Percentiles rank a stretch among this genome's conserved stretches.
phyloP scores from a whole-genome alignment of 2,888 invertebrate species.

The Stramonita haemastoma region DNA sequence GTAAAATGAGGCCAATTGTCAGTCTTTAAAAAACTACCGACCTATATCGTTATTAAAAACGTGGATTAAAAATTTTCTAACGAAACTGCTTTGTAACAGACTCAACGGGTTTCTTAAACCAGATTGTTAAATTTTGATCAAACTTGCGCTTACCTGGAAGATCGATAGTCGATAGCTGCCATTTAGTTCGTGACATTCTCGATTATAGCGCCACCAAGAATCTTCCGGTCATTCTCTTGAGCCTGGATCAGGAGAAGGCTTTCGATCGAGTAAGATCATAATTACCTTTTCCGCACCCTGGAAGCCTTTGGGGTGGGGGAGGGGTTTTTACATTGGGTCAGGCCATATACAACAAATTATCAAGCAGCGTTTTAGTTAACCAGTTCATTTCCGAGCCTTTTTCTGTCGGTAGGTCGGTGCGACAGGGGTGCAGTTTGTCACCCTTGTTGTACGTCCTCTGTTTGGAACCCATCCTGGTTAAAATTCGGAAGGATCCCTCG shows the following conservation, averaged over 20 bases:
- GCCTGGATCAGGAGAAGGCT: background rate
- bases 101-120: conserved; percentile 47
- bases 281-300: background rate
- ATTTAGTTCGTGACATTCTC: conserved; percentile 52
- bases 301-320: background rate
- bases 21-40: conserved; percentile 52
- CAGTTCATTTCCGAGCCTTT: background rate
- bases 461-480: conserved; percentile 34
- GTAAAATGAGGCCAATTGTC: background rate
- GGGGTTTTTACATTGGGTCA: background rate
- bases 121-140: conserved; percentile 51
- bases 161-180: conserved; percentile 56
- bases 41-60: conserved; percentile 58
- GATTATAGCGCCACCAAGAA: conserved; percentile 52
- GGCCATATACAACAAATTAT: background rate
- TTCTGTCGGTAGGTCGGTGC: conserved; percentile 14
- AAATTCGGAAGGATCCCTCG: background rate
- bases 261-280: background rate
- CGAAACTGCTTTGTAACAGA: conserved; percentile 51
- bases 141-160: conserved; percentile 53
- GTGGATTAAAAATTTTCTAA: conserved; percentile 55
- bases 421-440: conserved; percentile 36
- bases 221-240: conserved; percentile 49
- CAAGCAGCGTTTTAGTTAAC: background rate
- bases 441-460: conserved; percentile 36